A percentile compares a stretch with the other conserved stretches of the same genome.
phyloP scores from a whole-genome alignment of 2,797 vertebrate genomes.

The Sphaeramia orbicularis region DNA sequence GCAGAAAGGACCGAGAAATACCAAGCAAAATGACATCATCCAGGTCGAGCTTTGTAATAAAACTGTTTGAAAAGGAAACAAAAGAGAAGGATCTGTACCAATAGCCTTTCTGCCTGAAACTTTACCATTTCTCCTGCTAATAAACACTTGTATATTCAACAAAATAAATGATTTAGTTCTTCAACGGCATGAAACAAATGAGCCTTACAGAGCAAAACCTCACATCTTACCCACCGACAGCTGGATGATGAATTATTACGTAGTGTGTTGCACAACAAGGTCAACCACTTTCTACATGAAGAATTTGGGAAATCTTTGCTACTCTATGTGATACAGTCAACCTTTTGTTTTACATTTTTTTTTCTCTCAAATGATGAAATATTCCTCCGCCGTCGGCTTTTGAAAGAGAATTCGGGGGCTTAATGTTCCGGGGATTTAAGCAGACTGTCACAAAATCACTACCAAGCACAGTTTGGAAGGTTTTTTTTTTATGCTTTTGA shows the following conservation, averaged over 20 bases:
- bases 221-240: conserved; percentile 27
- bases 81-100: conserved; percentile 5
- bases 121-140: background rate
- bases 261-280: conserved; percentile 14
- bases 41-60: background rate
- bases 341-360: background rate
- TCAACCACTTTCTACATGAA: conserved; percentile 5
- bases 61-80: background rate
- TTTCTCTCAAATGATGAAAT: background rate
- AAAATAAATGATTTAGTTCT: background rate
- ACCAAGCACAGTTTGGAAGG: background rate
- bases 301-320: background rate
- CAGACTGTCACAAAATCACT: background rate
- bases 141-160: background rate
- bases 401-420: background rate
- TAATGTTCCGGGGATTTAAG: conserved; percentile 1
- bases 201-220: conserved; percentile 32
- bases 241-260: conserved; percentile 43
- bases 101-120: conserved; percentile 16
- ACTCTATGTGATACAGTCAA: conserved; percentile 5
- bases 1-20: conserved; percentile 15
- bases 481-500: background rate
- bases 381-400: background rate
- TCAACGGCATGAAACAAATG: conserved; percentile 18
- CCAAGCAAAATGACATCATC: conserved; percentile 6